phyloP scores from a whole-genome alignment of 2,113 vertebrate species.

The Nanorana parkeri region DNA sequence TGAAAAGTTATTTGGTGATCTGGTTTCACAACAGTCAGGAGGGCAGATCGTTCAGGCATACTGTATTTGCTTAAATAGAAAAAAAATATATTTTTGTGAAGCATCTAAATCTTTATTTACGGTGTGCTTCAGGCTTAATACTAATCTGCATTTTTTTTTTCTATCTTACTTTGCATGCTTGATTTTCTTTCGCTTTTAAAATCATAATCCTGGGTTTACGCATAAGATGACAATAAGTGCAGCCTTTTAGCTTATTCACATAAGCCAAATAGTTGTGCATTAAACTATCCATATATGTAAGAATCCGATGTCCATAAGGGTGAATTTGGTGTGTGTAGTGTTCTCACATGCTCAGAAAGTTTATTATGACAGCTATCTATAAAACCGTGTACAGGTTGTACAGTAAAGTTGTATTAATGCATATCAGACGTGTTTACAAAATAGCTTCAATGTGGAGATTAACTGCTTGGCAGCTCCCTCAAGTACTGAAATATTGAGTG shows the following conservation, averaged over 20 bases:
- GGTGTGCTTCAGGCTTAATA: constrained; percentile 16
- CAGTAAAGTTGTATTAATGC: background rate
- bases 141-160: constrained; percentile 12
- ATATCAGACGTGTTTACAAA: background rate
- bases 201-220: background rate
- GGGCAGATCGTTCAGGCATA: background rate
- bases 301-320: too few relatives aligned
- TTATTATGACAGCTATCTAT: background rate
- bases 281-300: background rate
- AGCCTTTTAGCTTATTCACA: background rate
- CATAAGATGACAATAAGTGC: constrained; percentile 14
- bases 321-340: background rate
- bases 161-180: too few relatives aligned
- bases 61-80: background rate
- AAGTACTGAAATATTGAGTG: background rate
- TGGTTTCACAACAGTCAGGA: background rate
- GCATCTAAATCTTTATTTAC: constrained; percentile 2
- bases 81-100: background rate
- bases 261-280: constrained; percentile 17
- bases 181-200: too few relatives aligned
- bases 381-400: background rate
- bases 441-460: background rate
- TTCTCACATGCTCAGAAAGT: background rate
- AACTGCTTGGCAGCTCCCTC: background rate
- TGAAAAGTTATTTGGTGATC: constrained; percentile 11